A percentile compares a stretch with the other conserved stretches of the same genome.
These are phyloP conservation scores for Digitonthophagus gazella DNA, from an alignment of 2,888 invertebrate genomes.

Conservation along the genomic window DNA sequence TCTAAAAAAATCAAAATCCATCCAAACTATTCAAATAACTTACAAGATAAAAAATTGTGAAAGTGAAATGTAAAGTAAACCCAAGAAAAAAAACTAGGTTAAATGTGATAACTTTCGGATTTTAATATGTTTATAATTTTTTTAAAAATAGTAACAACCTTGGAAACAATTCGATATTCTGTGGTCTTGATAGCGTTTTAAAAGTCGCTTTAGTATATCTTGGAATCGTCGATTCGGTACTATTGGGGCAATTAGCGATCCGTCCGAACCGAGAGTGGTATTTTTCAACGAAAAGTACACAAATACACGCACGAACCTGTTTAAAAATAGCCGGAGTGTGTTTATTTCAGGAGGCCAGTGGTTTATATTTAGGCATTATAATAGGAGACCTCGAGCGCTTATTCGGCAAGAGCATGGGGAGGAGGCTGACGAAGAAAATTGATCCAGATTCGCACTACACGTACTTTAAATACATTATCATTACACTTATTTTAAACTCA, in stretches of 20 bases:
- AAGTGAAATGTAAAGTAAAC: too few species aligned
- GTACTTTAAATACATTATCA: too few species aligned
- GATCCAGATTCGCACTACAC: constrained; percentile 2
- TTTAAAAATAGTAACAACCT: too few species aligned
- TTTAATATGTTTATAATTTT: too few species aligned
- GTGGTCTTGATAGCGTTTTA: too few species aligned
- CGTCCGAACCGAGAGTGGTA: constrained; percentile 1
- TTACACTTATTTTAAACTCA: too few species aligned
- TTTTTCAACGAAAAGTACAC: constrained; percentile 15
- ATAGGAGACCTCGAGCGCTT: constrained; percentile 9
- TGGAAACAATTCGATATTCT: too few species aligned
- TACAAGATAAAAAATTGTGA: too few species aligned
- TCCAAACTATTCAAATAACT: background rate
- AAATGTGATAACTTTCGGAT: too few species aligned
- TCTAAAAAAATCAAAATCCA: constrained; percentile 36
- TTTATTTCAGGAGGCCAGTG: constrained; percentile 14
- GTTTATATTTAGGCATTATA: constrained; percentile 16
- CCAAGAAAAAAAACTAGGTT: too few species aligned
- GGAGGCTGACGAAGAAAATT: background rate
- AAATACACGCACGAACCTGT: constrained; percentile 1
- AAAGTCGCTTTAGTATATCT: too few species aligned
- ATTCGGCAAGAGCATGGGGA: constrained; percentile 2
- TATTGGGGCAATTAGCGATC: constrained; percentile 4
- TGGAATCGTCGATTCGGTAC: background rate
- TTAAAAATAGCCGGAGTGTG: constrained; percentile 10